A percentile compares a stretch with the other conserved stretches of the same genome.
These are phyloP conservation scores for Endomychus coccineus DNA, from an alignment of 2,888 invertebrate species.

Conservation along the genomic window DNA sequence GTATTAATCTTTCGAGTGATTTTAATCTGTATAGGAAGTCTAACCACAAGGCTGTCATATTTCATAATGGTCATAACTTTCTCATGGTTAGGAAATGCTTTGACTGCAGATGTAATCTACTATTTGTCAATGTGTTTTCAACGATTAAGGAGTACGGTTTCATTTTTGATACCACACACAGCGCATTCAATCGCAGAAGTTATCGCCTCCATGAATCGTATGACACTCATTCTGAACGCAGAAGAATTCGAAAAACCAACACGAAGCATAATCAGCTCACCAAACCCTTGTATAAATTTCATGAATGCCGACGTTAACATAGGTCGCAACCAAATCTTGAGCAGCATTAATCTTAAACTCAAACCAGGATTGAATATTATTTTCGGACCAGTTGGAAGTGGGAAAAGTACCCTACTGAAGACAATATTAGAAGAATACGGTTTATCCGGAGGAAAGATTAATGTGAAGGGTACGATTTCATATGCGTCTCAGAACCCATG, in stretches of 20 bases:
- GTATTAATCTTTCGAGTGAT: too few species aligned
- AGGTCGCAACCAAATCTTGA: conserved; percentile 35
- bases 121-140: conserved; percentile 75
- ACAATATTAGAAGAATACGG: conserved; percentile 42
- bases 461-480: conserved; percentile 46
- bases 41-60: too few species aligned
- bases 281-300: conserved; percentile 25
- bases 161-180: conserved; percentile 67
- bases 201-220: conserved; percentile 60
- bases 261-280: conserved; percentile 16
- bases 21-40: too few species aligned
- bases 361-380: conserved; percentile 46
- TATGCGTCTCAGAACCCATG: conserved; percentile 60
- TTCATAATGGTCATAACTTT: too few species aligned
- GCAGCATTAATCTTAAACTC: conserved; percentile 41
- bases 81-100: conserved; percentile 9
- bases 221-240: conserved; percentile 50
- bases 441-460: conserved; percentile 37
- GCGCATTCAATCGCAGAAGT: conserved; percentile 73
- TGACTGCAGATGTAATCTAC: conserved; percentile 15
- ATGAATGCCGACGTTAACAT: conserved; percentile 26
- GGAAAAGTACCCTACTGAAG: conserved; percentile 49
- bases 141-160: conserved; percentile 77
- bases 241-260: conserved; percentile 35
- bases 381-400: conserved; percentile 62